Conservation (phyloP, 2,113 vertebrate genomes). For the Macrotus californicus region DNA sequence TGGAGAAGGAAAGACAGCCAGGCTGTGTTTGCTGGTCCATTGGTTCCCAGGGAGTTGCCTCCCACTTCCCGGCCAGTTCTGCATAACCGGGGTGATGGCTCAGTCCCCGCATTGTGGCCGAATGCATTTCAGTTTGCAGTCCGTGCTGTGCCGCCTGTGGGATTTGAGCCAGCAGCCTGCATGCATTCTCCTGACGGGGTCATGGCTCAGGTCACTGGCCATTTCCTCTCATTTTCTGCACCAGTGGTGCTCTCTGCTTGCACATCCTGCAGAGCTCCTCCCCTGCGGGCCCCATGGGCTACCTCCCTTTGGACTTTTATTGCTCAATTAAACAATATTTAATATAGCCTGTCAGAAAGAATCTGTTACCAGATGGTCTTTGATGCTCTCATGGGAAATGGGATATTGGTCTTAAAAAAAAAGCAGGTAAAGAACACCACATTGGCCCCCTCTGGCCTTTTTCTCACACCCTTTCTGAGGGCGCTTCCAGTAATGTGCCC, state of each 20-base stretch:
- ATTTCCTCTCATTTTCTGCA: neutral
- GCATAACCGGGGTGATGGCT: accelerated
- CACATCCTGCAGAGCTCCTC: neutral
- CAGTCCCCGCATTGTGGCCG: neutral
- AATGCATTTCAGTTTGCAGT: neutral
- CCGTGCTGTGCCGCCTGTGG: neutral
- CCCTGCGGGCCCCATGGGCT: neutral
- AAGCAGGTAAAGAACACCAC: neutral
- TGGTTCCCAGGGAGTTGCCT: neutral
- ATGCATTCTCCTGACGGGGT: accelerated
- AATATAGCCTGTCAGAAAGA: neutral
- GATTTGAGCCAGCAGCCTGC: neutral
- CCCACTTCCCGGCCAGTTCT: neutral
- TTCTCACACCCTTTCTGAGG: neutral
- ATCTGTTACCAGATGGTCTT: neutral
- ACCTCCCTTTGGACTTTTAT: neutral
- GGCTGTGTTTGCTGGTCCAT: neutral
- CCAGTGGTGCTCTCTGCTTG: neutral
- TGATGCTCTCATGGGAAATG: neutral
- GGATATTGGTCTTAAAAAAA: neutral
- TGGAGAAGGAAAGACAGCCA: neutral
- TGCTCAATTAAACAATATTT: neutral
- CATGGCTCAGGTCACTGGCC: neutral
- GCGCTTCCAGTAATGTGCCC: too few relatives aligned
- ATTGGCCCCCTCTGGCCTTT: neutral